These are phyloP conservation scores for Notiomystis cincta DNA, from an alignment of 2,113 vertebrate species.

Conservation along the genomic window DNA sequence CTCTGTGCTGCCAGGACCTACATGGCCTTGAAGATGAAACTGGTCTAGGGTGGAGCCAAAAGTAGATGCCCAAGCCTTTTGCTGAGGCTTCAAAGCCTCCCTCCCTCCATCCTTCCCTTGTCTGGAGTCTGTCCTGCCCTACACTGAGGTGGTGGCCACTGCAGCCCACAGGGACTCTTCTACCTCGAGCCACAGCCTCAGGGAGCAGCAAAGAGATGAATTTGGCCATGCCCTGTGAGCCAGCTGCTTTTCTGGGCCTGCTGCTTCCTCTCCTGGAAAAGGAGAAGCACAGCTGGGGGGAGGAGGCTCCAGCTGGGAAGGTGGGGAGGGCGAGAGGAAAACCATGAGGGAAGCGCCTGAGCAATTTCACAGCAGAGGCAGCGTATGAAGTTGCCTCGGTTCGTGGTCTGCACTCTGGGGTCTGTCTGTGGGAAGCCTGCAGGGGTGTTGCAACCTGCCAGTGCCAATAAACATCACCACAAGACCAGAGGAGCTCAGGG, in stretches of 20 bases:
- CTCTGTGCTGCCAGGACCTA: neutral
- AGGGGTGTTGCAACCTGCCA: conserved; percentile 66
- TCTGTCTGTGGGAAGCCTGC: conserved; percentile 66
- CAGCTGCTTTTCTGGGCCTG: conserved; percentile 14
- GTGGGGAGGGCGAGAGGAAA: neutral
- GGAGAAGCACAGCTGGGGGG: neutral
- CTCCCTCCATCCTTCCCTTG: neutral
- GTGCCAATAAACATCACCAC: conserved; percentile 63
- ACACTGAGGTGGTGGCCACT: neutral
- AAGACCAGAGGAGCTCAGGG: conserved; percentile 36
- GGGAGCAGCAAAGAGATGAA: neutral
- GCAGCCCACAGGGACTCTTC: neutral
- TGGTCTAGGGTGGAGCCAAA: neutral
- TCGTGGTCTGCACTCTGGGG: conserved; percentile 55
- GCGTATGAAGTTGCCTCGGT: conserved; percentile 9
- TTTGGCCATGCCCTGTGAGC: neutral
- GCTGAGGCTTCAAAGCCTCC: neutral
- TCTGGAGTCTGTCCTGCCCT: neutral
- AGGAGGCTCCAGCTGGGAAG: conserved; percentile 14
- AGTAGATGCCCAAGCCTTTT: neutral
- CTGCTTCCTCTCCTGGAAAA: conserved; percentile 24
- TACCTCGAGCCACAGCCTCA: neutral
- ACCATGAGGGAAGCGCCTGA: conserved; percentile 31
- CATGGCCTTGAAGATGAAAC: neutral
- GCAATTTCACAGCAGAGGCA: conserved; percentile 54